Conservation (phyloP, 2,888 invertebrate species). For the Pristionchus fissidentatus region DNA sequence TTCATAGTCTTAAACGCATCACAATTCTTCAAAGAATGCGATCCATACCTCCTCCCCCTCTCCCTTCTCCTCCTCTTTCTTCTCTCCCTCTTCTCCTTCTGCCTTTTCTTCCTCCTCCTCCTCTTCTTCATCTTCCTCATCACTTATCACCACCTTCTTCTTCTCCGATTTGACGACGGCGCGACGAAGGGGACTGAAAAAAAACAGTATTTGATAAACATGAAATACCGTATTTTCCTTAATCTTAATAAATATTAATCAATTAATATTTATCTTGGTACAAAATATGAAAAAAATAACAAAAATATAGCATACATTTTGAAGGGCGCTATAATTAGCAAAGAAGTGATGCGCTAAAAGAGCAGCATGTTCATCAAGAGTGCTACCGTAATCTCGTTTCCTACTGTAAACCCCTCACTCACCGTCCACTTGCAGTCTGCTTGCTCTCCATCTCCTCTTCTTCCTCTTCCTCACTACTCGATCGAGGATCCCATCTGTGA, state of each 20-base stretch:
- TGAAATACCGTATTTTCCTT: neutral
- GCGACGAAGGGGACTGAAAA: slow-evolving; percentile 52
- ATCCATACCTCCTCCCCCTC: slow-evolving; percentile 37
- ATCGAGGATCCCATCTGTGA: slow-evolving; percentile 33
- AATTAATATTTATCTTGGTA: neutral
- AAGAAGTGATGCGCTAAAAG: neutral
- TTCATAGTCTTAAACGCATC: neutral
- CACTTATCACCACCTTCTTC: slow-evolving; percentile 43
- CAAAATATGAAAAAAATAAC: neutral
- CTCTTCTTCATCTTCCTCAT: slow-evolving; percentile 49
- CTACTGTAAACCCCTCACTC: neutral
- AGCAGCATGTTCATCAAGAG: neutral
- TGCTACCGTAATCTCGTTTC: neutral
- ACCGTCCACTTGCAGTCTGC: slow-evolving; percentile 49
- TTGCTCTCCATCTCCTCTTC: slow-evolving; percentile 44
- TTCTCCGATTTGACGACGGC: slow-evolving; percentile 52
- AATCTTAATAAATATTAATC: neutral
- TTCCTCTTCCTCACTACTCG: slow-evolving; percentile 44
- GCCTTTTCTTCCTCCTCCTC: slow-evolving; percentile 11
- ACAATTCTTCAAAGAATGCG: too few relatives aligned
- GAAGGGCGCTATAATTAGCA: neutral
- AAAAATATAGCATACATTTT: neutral
- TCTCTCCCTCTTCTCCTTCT: slow-evolving; percentile 9
- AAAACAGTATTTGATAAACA: neutral
- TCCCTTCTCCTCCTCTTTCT: slow-evolving; percentile 41